phyloP scores from a whole-genome alignment of 1,140 invertebrate species.

The Caenorhabditis briggsae region DNA sequence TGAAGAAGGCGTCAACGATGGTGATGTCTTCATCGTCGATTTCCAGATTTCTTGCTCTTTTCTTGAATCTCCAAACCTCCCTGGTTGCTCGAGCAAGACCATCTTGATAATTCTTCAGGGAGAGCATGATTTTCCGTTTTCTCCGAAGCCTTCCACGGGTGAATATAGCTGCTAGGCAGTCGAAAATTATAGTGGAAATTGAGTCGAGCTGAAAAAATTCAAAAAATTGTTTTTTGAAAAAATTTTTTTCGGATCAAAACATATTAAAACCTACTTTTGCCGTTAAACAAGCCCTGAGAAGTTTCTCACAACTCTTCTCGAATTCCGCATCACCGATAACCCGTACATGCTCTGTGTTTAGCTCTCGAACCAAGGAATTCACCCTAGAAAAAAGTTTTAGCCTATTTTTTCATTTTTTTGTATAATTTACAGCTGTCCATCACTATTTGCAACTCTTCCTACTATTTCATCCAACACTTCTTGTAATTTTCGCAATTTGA shows the following conservation, averaged over 20 bases:
- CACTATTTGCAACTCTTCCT: neutral
- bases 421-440: slow-evolving; percentile 10
- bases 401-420: neutral
- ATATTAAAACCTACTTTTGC: neutral
- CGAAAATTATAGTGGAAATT: slow-evolving; percentile 2
- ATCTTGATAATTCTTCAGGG: neutral
- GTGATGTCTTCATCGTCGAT: neutral
- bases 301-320: neutral
- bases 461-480: slow-evolving; percentile 4
- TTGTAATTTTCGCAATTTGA: neutral
- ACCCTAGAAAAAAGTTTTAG: neutral
- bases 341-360: slow-evolving; percentile 36
- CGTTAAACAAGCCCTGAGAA: slow-evolving; percentile 1
- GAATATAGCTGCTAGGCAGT: slow-evolving; percentile 2
- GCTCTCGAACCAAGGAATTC: neutral
- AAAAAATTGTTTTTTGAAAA: too few species aligned
- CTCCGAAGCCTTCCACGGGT: neutral
- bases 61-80: neutral
- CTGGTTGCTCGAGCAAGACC: neutral
- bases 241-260: neutral
- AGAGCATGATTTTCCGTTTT: neutral
- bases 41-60: too few species aligned
- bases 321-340: neutral
- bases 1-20: slow-evolving; percentile 12
- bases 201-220: slow-evolving; percentile 12